Conservation (phyloP, 2,888 invertebrate species). For the Lymantria dispar region DNA sequence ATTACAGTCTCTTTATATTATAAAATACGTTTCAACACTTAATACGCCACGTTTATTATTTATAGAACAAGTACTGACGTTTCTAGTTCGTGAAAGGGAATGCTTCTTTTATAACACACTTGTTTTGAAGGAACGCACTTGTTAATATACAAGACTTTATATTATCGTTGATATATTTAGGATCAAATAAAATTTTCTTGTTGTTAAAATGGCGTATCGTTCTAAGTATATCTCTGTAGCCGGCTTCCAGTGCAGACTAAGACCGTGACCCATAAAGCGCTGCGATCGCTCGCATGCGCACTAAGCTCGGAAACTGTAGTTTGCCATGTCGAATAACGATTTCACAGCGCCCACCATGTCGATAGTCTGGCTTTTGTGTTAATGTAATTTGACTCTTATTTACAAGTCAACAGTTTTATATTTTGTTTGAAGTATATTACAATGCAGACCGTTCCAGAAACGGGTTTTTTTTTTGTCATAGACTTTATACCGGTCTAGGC, state of each 20-base stretch:
- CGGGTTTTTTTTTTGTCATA: conserved; percentile 37
- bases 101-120: neutral
- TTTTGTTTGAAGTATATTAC: conserved; percentile 18
- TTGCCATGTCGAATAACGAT: conserved; percentile 75
- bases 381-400: conserved; percentile 48
- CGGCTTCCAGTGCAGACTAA: conserved; percentile 68
- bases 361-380: conserved; percentile 57
- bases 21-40: neutral
- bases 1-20: neutral
- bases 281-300: conserved; percentile 69
- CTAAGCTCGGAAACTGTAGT: conserved; percentile 56
- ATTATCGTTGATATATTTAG: neutral
- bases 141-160: neutral
- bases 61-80: neutral
- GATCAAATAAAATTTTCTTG: conserved; percentile 24
- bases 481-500: conserved; percentile 45
- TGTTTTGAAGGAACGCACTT: neutral
- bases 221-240: conserved; percentile 62
- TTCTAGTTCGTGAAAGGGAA: neutral
- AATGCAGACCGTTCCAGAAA: conserved; percentile 30
- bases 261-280: conserved; percentile 73
- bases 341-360: conserved; percentile 60
- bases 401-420: conserved; percentile 21
- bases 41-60: neutral
- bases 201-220: conserved; percentile 50